Percentiles rank a stretch among this genome's conserved stretches.
These are phyloP conservation scores for Sebastes trivittatus DNA, from an alignment of 2,797 vertebrate species.

Conservation along the genomic window DNA sequence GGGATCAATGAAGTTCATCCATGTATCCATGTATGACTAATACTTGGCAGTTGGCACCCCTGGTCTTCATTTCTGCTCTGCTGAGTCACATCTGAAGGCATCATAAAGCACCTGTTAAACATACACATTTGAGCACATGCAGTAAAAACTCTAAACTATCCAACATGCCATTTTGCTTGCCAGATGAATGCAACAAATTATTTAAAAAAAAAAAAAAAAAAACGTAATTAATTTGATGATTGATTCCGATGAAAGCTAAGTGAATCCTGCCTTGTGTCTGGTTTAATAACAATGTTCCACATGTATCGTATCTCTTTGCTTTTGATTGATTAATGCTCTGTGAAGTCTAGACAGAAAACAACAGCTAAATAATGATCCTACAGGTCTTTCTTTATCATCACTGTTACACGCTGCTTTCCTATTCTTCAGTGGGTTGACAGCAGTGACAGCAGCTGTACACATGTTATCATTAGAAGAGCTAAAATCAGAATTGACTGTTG, in stretches of 20 bases:
- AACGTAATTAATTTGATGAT: not conserved
- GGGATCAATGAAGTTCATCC: no score
- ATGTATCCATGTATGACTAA: not conserved
- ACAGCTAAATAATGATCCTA: slow-evolving; percentile 24
- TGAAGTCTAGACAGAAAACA: slow-evolving; percentile 14
- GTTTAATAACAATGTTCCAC: slow-evolving; percentile 2
- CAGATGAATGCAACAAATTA: not conserved
- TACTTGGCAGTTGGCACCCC: not conserved
- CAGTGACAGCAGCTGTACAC: slow-evolving; percentile 18
- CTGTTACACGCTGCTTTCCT: not conserved
- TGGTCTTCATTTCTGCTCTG: not conserved
- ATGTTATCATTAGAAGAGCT: not conserved
- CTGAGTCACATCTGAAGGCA: not conserved
- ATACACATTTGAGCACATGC: not conserved
- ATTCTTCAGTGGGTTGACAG: slow-evolving; percentile 21
- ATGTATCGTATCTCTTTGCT: not conserved
- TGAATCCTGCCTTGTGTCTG: not conserved
- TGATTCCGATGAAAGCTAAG: not conserved
- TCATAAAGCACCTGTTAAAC: not conserved
- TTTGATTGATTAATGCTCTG: slow-evolving; percentile 35
- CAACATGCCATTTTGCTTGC: not conserved
- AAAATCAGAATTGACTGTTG: not conserved
- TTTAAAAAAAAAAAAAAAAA: not conserved
- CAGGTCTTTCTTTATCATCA: slow-evolving; percentile 4
- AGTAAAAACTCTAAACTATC: not conserved